Evolutionary conservation across 1,140 invertebrate species (phyloP).

Genomic region (Dendrolimus kikuchii): DNA sequence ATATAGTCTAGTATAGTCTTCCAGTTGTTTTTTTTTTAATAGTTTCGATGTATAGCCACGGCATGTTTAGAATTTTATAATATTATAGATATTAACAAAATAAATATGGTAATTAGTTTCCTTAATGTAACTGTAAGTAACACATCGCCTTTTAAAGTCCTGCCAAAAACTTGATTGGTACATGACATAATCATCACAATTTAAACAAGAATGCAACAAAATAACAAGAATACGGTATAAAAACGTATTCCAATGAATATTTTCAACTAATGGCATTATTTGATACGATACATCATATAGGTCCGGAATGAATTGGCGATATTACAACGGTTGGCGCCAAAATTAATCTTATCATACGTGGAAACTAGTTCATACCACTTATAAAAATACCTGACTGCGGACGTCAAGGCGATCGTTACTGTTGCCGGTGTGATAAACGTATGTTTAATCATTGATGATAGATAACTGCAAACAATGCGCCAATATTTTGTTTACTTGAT

Average conservation of each 20-base stretch:
- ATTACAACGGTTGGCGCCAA: slow-evolving; percentile 28
- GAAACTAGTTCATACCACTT: slow-evolving; percentile 38
- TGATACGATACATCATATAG: too few relatives aligned
- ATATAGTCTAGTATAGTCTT: too few relatives aligned
- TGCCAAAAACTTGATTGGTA: too few relatives aligned
- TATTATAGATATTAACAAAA: neutral
- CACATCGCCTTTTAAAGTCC: too few relatives aligned
- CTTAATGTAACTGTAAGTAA: too few relatives aligned
- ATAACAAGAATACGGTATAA: too few relatives aligned
- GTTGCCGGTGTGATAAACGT: slow-evolving; percentile 17
- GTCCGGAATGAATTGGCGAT: slow-evolving; percentile 15
- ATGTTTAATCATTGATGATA: slow-evolving; percentile 18
- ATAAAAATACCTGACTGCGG: slow-evolving; percentile 10
- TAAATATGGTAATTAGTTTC: neutral
- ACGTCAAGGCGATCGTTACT: slow-evolving; percentile 18
- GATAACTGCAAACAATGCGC: slow-evolving; percentile 10
- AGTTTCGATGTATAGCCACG: too few relatives aligned
- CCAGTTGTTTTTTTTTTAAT: too few relatives aligned
- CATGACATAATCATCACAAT: too few relatives aligned
- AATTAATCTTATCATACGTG: slow-evolving; percentile 38
- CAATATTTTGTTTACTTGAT: slow-evolving; percentile 23
- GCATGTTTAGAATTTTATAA: neutral
- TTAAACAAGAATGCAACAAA: too few relatives aligned
- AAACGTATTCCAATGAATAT: too few relatives aligned
- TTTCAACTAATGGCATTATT: too few relatives aligned